A percentile compares a stretch with the other conserved stretches of the same genome.
Evolutionary conservation across 2,113 vertebrate species (phyloP).

Genomic region (Cisticola juncidis): DNA sequence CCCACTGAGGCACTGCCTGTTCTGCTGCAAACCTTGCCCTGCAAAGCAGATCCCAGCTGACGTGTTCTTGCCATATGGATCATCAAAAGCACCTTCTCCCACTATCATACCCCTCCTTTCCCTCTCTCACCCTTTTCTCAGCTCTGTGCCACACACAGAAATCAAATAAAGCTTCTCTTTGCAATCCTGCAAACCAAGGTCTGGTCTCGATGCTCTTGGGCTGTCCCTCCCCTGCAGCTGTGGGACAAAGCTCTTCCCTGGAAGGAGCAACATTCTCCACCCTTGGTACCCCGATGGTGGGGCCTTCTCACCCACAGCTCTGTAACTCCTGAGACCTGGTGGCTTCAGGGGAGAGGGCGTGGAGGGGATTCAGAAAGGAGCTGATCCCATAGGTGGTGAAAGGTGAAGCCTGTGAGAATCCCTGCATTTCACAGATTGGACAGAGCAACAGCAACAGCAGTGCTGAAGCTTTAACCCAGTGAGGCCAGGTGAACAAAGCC

Average conservation of each 20-base stretch:
- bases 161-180: slow-evolving; percentile 73
- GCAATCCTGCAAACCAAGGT: slow-evolving; percentile 10
- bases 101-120: neutral
- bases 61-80: accelerated
- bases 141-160: neutral
- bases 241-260: neutral
- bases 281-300: accelerated
- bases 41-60: neutral
- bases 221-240: neutral
- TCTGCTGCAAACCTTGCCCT: neutral
- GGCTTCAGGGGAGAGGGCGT: neutral
- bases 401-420: neutral
- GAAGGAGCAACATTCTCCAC: neutral
- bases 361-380: neutral
- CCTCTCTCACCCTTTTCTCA: neutral
- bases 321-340: neutral
- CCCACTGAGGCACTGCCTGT: slow-evolving; percentile 10
- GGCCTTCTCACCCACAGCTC: neutral
- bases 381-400: accelerated
- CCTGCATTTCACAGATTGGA: accelerated
- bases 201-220: neutral
- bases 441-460: neutral
- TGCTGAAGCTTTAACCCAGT: neutral
- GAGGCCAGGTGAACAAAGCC: neutral
- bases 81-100: neutral